Conservation (phyloP, 2,113 vertebrate genomes). For the Mionectes macconnelli region DNA sequence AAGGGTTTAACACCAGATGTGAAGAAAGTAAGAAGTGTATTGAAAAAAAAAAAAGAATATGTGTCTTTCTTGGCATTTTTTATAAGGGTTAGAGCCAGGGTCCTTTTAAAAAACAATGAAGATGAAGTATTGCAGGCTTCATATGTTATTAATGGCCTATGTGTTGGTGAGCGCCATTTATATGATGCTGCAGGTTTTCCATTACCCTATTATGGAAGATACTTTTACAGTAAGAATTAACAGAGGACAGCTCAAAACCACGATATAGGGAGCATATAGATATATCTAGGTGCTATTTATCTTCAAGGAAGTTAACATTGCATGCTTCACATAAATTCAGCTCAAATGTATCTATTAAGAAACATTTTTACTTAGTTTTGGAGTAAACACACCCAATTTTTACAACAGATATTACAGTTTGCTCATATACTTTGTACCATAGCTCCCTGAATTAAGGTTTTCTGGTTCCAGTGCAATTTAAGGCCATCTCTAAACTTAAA, state of each 20-base stretch:
- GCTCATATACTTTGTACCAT: background rate
- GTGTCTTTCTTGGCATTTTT: background rate
- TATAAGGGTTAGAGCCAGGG: constrained; percentile 16
- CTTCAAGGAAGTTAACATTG: background rate
- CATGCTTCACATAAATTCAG: background rate
- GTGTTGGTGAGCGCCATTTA: background rate
- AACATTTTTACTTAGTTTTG: background rate
- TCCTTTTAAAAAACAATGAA: constrained; percentile 5
- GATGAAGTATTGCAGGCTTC: constrained; percentile 27
- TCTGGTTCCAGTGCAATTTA: background rate
- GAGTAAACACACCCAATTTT: background rate
- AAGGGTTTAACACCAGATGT: background rate
- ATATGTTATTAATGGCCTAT: constrained; percentile 1
- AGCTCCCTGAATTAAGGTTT: background rate
- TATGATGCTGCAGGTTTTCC: background rate
- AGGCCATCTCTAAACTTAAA: background rate
- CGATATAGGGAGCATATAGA: background rate
- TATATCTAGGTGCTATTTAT: background rate
- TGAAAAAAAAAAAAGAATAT: background rate
- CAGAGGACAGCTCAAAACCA: background rate
- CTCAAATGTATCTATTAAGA: background rate
- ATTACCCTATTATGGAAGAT: background rate
- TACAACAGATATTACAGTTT: background rate
- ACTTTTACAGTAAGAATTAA: background rate
- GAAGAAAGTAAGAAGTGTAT: background rate